Evolutionary conservation across 1,140 invertebrate genomes (phyloP).

Genomic region (Drosophila arizonae): DNA sequence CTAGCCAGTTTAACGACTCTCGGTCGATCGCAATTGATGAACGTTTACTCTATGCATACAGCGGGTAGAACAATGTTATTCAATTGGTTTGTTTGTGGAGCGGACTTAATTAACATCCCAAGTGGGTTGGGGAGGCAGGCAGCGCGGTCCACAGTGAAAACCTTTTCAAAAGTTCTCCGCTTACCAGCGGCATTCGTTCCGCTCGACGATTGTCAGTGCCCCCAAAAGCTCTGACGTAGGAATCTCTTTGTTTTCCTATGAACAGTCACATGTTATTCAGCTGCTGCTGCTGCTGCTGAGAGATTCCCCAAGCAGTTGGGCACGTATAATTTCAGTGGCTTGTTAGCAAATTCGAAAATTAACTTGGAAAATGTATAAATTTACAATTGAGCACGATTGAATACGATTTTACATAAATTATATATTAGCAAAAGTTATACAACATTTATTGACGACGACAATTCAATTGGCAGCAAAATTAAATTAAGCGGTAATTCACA

Average conservation of each 20-base stretch:
- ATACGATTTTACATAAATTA: slow-evolving; percentile 9
- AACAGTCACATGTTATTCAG: slow-evolving; percentile 30
- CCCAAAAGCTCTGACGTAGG: slow-evolving; percentile 18
- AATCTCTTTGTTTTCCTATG: background rate
- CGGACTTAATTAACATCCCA: slow-evolving; percentile 47
- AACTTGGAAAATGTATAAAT: background rate
- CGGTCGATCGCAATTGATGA: slow-evolving; percentile 59
- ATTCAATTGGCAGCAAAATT: background rate
- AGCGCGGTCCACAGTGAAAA: slow-evolving; percentile 28
- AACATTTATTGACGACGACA: slow-evolving; percentile 1
- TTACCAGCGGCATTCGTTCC: slow-evolving; percentile 5
- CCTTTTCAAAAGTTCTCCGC: slow-evolving; percentile 1
- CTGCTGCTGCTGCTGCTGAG: slow-evolving; percentile 4
- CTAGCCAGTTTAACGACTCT: slow-evolving; percentile 30
- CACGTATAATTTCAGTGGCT: slow-evolving; percentile 15
- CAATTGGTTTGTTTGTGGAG: slow-evolving; percentile 66
- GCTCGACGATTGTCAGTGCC: slow-evolving; percentile 8
- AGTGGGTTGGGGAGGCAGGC: background rate
- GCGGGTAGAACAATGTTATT: slow-evolving; percentile 13
- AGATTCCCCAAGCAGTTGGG: background rate
- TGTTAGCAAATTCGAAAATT: background rate
- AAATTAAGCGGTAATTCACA: background rate
- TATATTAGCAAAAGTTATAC: background rate
- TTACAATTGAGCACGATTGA: slow-evolving; percentile 24
- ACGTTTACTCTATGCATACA: slow-evolving; percentile 36